Evolutionary conservation across 2,113 vertebrate species (phyloP), one percentile per base, ranked within the genome.

Genomic region (Nestor notabilis): DNA sequence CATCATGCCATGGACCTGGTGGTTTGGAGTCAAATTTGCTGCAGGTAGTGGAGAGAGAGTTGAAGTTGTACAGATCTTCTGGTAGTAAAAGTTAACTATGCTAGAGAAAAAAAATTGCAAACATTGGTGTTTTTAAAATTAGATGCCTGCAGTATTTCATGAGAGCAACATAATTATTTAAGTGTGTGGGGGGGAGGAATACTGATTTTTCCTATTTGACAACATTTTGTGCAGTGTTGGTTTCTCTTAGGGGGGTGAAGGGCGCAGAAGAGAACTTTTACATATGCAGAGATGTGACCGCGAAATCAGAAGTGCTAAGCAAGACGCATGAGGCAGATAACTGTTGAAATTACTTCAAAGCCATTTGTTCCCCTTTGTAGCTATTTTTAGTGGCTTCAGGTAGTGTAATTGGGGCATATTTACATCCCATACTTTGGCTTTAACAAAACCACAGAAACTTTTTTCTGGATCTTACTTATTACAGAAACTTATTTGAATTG

Each of bases 1-100:
- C 44, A 99, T 99, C 96, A 99, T 99, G 99, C 99, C 99, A 8
- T 99, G 99, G 98, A 99, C 99, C 94, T 99, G 99, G 99, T 99
- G 99, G 99, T 99, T 99, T 96, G 99, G 99, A 77, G 99, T 99
- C 90, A 99, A 99, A 94, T 99, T 99, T 98, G 97, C 99, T 97
- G 18, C 99, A 99, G 99, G 99, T 99, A 99, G 64, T 91, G 82
- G 92, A 94, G 91, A 92, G 81, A 94, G 33, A 93, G 41, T 75
- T 74, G 91, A 91, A 94, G 47, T 88, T 74, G 27, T 85, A 69
- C 18, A 8, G 79, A 43, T 76, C 11, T 81, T 85, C 49, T 55
- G 58, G 41, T 60, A 55, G 12, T 87, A 63, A 83, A 82, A 88
- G 39, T 93, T 90, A 80, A 53, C 17, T 61, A 21, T 25, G 7